Conservation (phyloP, 2,113 vertebrate genomes). For the Columba janthina region DNA sequence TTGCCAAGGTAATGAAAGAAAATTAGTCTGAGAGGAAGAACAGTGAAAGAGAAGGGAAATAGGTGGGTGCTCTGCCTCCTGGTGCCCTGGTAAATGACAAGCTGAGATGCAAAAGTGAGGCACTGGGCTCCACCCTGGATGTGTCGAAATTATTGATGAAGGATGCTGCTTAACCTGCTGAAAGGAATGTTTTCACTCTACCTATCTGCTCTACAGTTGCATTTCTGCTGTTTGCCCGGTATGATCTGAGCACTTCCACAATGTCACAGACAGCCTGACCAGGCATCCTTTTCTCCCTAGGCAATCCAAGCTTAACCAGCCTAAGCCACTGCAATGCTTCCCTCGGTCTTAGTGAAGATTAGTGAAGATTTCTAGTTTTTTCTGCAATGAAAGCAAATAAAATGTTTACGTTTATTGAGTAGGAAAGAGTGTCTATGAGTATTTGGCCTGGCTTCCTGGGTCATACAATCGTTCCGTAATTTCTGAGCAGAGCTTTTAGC, state of each 20-base stretch:
- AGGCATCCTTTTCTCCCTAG: neutral
- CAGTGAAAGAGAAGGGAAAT: neutral
- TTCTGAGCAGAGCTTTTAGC: neutral
- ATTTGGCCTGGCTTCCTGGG: neutral
- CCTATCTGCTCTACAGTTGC: neutral
- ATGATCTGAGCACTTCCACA: too few relatives aligned
- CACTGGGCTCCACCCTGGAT: neutral
- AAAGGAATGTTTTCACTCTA: neutral
- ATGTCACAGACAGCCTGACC: neutral
- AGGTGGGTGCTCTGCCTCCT: neutral
- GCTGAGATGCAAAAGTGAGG: neutral
- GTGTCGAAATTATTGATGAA: neutral
- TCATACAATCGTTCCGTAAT: neutral
- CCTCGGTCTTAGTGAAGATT: neutral
- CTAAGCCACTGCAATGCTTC: neutral
- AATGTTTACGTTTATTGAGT: neutral
- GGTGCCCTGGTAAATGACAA: neutral
- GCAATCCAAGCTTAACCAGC: neutral
- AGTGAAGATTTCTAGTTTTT: neutral
- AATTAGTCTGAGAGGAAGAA: neutral
- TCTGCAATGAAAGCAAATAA: neutral
- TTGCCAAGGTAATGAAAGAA: neutral
- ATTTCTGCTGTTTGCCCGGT: neutral
- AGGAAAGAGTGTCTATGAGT: neutral
- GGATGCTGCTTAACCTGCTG: neutral